These are phyloP conservation scores for Cataglyphis altisquamis DNA, from an alignment of 2,888 invertebrate genomes.

Conservation along the genomic window DNA sequence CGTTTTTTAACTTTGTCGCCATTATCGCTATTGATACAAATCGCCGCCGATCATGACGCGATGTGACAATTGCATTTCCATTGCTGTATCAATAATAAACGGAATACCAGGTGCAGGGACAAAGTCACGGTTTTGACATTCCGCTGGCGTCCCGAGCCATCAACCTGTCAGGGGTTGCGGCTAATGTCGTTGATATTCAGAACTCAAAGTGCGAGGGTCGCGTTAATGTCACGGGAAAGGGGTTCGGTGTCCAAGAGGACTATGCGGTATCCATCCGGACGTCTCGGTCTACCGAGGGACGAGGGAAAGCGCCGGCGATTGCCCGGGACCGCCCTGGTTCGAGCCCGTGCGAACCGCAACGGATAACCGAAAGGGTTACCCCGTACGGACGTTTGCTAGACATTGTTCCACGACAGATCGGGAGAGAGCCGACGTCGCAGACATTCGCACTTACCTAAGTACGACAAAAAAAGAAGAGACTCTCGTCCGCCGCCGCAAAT, in stretches of 20 bases:
- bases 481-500: slow-evolving; percentile 34
- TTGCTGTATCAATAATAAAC: slow-evolving; percentile 30
- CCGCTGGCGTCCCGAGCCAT: slow-evolving; percentile 66
- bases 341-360: slow-evolving; percentile 52
- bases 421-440: slow-evolving; percentile 15
- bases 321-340: slow-evolving; percentile 31
- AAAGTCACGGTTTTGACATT: slow-evolving; percentile 69
- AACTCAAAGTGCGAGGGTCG: slow-evolving; percentile 79
- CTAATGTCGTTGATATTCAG: slow-evolving; percentile 82
- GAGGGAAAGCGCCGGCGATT: slow-evolving; percentile 50
- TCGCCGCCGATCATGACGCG: neutral
- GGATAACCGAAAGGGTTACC: slow-evolving; percentile 71
- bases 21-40: neutral
- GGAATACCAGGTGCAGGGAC: slow-evolving; percentile 39
- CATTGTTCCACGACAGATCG: slow-evolving; percentile 12
- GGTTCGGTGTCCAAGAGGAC: slow-evolving; percentile 75
- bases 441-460: slow-evolving; percentile 32
- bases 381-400: slow-evolving; percentile 24
- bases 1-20: neutral
- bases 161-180: slow-evolving; percentile 70
- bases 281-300: slow-evolving; percentile 68
- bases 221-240: slow-evolving; percentile 79
- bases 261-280: slow-evolving; percentile 75
- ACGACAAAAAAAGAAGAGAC: slow-evolving; percentile 46
- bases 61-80: slow-evolving; percentile 18